Base-by-base conservation (phyloP, 2,888 invertebrate genomes). In the Pinctada fucata region DNA sequence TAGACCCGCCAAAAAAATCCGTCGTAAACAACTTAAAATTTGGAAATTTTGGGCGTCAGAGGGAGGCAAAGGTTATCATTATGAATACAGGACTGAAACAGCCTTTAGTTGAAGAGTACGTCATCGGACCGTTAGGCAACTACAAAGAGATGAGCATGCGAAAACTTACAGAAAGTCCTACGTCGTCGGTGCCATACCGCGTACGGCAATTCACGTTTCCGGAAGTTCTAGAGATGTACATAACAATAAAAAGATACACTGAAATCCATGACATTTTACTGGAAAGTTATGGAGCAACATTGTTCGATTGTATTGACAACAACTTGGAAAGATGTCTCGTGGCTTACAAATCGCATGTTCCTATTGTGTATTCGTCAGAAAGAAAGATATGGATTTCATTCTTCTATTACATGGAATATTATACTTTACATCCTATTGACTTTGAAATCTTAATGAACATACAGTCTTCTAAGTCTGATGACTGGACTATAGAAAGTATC, bases 361-460 rank as follows among this genome's bases (percentile, higher is more conserved):
- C 75, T 3, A 52, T 69, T 3, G n/a, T 48, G 4, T 68, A 52
- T 51, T 68, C 66, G 4, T 66, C 79, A 16, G 75, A 79, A 13
- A 78, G 90, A n/a, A 87, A 86, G 50, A 79, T 84, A 0, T 90
- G 90, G 90, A 86, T 89, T 72, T 86, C 87, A 83, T 83, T 90
- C 48, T 82, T 84, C 58, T 88, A 88, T 69, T 85, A 88, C 68
- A 63, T 86, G 3, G 89, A 89, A 76, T 89, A 87, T 73, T 85
- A 85, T 51, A 87, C 87, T 0, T 79, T 90, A 8, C 85, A 88
- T 68, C 90, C 90, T 0, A 78, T 89, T 6, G 90, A 89, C 71
- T 88, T 90, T 72, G 88, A 89, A 79, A 81, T 90, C 49, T 84
- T 90, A 3, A 87, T 90, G 4, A 85, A 90, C 81, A 86, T 84